These are phyloP conservation scores for Apeltes quadracus DNA, from an alignment of 2,113 vertebrate genomes.

Conservation along the genomic window DNA sequence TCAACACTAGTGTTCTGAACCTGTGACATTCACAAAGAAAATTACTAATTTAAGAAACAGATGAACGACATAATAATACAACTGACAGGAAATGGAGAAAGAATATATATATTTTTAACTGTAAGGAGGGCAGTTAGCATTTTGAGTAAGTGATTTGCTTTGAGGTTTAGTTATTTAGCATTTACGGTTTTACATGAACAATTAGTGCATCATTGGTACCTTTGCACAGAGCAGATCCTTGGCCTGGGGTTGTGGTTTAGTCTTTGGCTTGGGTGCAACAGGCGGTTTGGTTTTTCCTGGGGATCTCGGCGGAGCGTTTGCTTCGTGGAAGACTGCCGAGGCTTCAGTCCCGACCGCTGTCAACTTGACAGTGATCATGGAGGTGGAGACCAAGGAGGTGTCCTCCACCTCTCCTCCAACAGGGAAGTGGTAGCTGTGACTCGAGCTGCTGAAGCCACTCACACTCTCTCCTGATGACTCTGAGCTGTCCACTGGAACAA, in stretches of 20 bases:
- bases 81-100: background rate
- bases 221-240: conserved; percentile 38
- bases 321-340: conserved; percentile 13
- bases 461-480: conserved; percentile 82
- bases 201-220: conserved; percentile 32
- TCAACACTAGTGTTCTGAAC: conserved; percentile 51
- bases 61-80: background rate
- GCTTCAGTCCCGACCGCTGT: conserved; percentile 6
- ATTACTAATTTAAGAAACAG: background rate
- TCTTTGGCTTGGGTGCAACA: conserved; percentile 48
- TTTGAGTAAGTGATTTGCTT: background rate
- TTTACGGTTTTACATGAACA: conserved; percentile 4
- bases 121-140: background rate
- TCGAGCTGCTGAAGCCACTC: conserved; percentile 79
- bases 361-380: conserved; percentile 53
- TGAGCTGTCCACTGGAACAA: conserved; percentile 78
- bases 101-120: background rate
- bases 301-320: conserved; percentile 25
- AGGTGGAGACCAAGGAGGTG: conserved; percentile 43
- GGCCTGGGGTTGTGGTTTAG: conserved; percentile 26
- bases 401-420: conserved; percentile 74
- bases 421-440: conserved; percentile 74
- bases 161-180: background rate
- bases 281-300: conserved; percentile 30
- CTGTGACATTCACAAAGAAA: conserved; percentile 45